Base-by-base conservation (phyloP, 92 coral and sea anemone genomes). In the Palythoa grandis region DNA sequence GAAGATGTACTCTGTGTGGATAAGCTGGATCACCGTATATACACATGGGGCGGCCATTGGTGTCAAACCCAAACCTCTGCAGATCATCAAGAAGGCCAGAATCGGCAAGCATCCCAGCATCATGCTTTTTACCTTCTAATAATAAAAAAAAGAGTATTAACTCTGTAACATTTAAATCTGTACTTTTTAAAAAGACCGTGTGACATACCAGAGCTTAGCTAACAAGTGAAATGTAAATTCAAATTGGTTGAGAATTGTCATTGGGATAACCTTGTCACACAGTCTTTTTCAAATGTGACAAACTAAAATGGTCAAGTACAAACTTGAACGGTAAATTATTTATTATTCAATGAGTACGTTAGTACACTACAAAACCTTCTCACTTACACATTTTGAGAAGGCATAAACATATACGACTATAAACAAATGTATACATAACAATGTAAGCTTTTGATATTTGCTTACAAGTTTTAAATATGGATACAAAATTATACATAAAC, bases 261-360 rank as follows among this genome's bases (percentile, higher is more conserved):
- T 61, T 61, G 24, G 68, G 25, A 61, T 61, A 61, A 61, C 68
- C 68, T 61, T 61, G 68, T 61, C 22, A 61, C 68, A 61, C 68
- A 16, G 68, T 61, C 22, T 19, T 17, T 61, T 61, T 61, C 22
- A 17, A 61, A 15, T 61, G 68, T 61, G n/a, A 61, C 68, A 61
- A 61, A 61, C 68, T 61, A 61, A 61, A 61, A 61, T 61, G 24
- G 61, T 61, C 68, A 61, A 61, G 68, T 61, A 61, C 68, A 61
- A 61, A 61, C 68, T 61, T 61, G 68, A 61, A 61, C 16, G 68
- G 68, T 61, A 61, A 25, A 61, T 61, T 61, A 57, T 57, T 57
- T 57, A 61, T 61, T 19, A 61, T 61, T 61, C 68, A 61, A 1
- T 61, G 68, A 61, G 16, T 61, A 61, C 68, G 16, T 61, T 61